Base-by-base conservation (phyloP, 2,797 vertebrate genomes). In the Sylvia borin region DNA sequence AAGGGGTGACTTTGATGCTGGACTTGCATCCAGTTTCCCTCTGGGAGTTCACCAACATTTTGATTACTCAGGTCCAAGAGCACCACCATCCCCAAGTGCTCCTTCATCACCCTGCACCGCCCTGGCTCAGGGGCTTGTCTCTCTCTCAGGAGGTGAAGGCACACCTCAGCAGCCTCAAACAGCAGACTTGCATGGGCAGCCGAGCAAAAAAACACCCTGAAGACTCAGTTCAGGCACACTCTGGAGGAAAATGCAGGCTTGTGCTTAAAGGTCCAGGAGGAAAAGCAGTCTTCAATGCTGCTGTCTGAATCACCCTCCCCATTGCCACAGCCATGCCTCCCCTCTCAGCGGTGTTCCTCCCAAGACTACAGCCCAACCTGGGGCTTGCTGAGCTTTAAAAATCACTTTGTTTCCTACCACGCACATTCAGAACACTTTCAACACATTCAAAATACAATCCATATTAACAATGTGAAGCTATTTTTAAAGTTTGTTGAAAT, bases 281-380 rank as follows among this genome's bases (percentile, higher is more conserved):
- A 66, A 70, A 82, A 77, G 20, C 11, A 61, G 47, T 24, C 27
- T 43, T 54, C 1, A 3, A 14, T 2, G 3, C 45, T 68, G 58
- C 17, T 60, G 31, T 68, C n/a, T 34, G 27, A 95, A 51, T 22
- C 48, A 45, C n/a, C 27, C 36, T 10, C 58, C 32, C 32, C 20
- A 64, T 7, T 0, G 0, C 51, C 1, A 4, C 48, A 90, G 57
- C 43, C 0, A 0, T 18, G 47, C 34, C 11, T 61, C 31, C 32
- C 13, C n/a, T 73, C 82, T 68, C 61, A 72, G 40, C 20, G 8
- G 0, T 1, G 7, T 2, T 86, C 36, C 34, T 71, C 27, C 54
- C 2, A 3, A 45, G 31, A 48, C 32, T 12, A 43, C 24, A 60
- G 85, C 18, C 65, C 62, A 64, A 24, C 13, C 26, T 51, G 13